phyloP scores from a whole-genome alignment of 2,888 invertebrate species.

The Bruchidius siliquastri region DNA sequence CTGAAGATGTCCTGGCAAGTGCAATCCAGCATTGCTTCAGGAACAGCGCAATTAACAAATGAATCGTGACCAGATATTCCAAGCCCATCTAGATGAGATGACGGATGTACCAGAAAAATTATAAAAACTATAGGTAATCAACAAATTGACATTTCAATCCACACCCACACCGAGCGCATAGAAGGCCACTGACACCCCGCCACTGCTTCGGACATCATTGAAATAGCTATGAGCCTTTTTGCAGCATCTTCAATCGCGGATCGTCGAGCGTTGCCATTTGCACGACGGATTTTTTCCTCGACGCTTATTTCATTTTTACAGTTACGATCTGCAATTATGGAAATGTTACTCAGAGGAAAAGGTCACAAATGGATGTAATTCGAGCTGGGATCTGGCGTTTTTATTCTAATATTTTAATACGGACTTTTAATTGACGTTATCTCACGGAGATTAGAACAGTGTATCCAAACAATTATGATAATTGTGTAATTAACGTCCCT shows the following conservation, averaged over 20 bases:
- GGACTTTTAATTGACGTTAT: neutral
- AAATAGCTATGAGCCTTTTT: constrained; percentile 9
- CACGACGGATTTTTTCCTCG: constrained; percentile 4
- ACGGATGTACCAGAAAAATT: neutral
- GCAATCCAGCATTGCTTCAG: no score
- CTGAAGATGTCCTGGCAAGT: no score
- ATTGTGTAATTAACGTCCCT: neutral
- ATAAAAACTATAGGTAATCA: neutral
- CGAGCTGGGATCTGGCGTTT: constrained; percentile 9
- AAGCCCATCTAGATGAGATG: neutral
- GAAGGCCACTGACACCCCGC: neutral
- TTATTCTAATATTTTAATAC: neutral
- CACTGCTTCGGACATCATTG: constrained; percentile 2
- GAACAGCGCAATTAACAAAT: constrained; percentile 4
- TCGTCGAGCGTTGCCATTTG: constrained; percentile 8
- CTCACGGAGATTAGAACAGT: neutral
- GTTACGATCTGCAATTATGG: constrained; percentile 16
- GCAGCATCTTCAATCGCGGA: constrained; percentile 1
- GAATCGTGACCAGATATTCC: neutral
- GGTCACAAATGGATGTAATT: constrained; percentile 13
- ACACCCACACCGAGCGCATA: neutral
- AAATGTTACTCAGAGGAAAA: constrained; percentile 19
- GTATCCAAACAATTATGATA: neutral
- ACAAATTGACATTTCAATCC: neutral
- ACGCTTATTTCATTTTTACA: constrained; percentile 11